A percentile compares a stretch with the other conserved stretches of the same genome.
Evolutionary conservation across 92 coral and sea anemone species (phyloP).

Genomic region (Palythoa caribaeorum): DNA sequence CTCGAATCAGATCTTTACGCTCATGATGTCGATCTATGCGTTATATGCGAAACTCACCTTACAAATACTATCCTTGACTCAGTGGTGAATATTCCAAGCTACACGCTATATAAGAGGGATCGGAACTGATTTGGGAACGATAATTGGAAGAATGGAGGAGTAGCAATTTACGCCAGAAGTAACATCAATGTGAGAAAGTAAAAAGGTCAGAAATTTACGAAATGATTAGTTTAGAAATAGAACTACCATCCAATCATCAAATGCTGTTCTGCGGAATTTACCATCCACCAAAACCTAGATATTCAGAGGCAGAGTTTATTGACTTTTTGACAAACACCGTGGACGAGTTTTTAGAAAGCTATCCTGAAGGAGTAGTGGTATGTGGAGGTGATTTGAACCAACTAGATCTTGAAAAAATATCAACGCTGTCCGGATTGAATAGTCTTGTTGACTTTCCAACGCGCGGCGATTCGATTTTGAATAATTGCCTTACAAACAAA

Average conservation of each 20-base stretch:
- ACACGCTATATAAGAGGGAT: too few relatives aligned
- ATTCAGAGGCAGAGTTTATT: conserved; percentile 44
- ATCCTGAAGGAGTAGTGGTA: conserved; percentile 48
- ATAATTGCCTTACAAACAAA: conserved; percentile 65
- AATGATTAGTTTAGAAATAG: conserved; percentile 53
- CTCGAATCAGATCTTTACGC: conserved; percentile 43
- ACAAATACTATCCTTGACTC: too few relatives aligned
- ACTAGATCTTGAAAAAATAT: background rate
- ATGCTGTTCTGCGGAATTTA: conserved; percentile 63
- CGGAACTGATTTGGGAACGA: conserved; percentile 5
- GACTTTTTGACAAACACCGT: conserved; percentile 53
- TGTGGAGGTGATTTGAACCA: conserved; percentile 55
- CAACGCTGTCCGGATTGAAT: background rate
- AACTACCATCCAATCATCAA: conserved; percentile 64
- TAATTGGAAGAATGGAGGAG: conserved; percentile 52
- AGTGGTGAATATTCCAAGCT: too few relatives aligned
- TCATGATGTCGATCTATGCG: background rate
- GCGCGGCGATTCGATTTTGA: conserved; percentile 58
- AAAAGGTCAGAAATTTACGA: conserved; percentile 51
- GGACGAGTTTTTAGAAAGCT: conserved; percentile 41
- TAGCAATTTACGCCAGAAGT: conserved; percentile 50
- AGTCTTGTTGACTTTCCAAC: conserved; percentile 53
- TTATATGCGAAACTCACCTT: too few relatives aligned
- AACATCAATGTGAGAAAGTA: conserved; percentile 56
- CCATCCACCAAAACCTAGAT: conserved; percentile 55